A percentile compares a stretch with the other conserved stretches of the same genome.
These are phyloP conservation scores for Catharus bicknelli DNA, from an alignment of 2,113 vertebrate genomes.

Conservation along the genomic window DNA sequence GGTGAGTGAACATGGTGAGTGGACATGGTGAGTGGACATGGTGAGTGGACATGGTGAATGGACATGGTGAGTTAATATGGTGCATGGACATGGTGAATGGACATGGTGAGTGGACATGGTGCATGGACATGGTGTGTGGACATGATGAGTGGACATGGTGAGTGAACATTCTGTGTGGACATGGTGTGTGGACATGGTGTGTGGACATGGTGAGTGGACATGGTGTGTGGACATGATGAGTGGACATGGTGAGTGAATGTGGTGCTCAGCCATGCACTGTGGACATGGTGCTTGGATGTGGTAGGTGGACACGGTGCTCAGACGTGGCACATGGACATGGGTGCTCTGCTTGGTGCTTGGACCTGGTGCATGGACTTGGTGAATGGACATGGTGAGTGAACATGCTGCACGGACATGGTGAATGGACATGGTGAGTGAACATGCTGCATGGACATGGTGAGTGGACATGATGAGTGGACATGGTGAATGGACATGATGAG, in stretches of 20 bases:
- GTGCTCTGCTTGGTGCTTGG: neutral
- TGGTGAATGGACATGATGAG: too few relatives aligned
- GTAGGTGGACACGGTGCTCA: neutral
- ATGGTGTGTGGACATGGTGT: neutral
- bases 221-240: too few relatives aligned
- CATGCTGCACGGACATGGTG: too few relatives aligned
- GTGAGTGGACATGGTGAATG: accelerated
- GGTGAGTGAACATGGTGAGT: accelerated
- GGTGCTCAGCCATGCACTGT: accelerated
- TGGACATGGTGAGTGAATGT: neutral
- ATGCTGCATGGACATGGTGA: too few relatives aligned
- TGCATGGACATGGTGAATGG: neutral
- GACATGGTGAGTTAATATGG: accelerated
- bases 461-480: too few relatives aligned
- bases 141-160: too few relatives aligned
- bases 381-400: too few relatives aligned
- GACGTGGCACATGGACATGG: accelerated
- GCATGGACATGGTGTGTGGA: neutral
- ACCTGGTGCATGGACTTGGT: too few relatives aligned
- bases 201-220: too few relatives aligned
- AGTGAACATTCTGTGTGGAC: too few relatives aligned
- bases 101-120: neutral
- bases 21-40: accelerated
- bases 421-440: too few relatives aligned
- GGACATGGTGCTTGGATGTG: accelerated